Conservation (phyloP, 2,888 invertebrate genomes). For the Abrostola tripartita region DNA sequence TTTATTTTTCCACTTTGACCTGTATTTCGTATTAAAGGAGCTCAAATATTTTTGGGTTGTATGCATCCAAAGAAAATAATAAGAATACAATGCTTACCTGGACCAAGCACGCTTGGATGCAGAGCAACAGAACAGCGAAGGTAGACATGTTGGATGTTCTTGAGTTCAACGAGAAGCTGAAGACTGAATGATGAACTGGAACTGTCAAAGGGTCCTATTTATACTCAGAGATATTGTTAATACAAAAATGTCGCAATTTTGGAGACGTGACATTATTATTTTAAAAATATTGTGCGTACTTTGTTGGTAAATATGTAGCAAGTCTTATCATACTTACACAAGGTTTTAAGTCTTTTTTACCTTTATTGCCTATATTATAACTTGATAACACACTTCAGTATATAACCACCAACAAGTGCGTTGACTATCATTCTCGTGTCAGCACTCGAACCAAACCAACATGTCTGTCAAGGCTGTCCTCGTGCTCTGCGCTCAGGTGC, state of each 20-base stretch:
- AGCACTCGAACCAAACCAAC: slow-evolving; percentile 30
- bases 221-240: slow-evolving; percentile 3
- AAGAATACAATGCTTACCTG: slow-evolving; percentile 8
- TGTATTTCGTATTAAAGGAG: no score
- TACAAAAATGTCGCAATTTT: neutral
- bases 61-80: neutral
- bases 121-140: slow-evolving; percentile 46
- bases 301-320: neutral
- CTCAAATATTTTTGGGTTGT: no score
- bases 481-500: slow-evolving; percentile 49
- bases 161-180: slow-evolving; percentile 25
- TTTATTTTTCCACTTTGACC: neutral
- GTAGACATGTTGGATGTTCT: slow-evolving; percentile 35
- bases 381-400: slow-evolving; percentile 1
- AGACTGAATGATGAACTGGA: slow-evolving; percentile 17
- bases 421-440: slow-evolving; percentile 26
- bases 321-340: slow-evolving; percentile 8
- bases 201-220: slow-evolving; percentile 1
- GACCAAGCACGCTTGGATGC: slow-evolving; percentile 46
- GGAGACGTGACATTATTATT: no score
- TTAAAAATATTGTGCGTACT: no score
- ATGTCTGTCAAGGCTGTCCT: slow-evolving; percentile 61
- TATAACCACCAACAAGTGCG: neutral
- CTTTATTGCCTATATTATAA: slow-evolving; percentile 3
- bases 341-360: slow-evolving; percentile 5